Base-by-base conservation (phyloP, 2,797 vertebrate species). In the Melanotaenia pygmaea region DNA sequence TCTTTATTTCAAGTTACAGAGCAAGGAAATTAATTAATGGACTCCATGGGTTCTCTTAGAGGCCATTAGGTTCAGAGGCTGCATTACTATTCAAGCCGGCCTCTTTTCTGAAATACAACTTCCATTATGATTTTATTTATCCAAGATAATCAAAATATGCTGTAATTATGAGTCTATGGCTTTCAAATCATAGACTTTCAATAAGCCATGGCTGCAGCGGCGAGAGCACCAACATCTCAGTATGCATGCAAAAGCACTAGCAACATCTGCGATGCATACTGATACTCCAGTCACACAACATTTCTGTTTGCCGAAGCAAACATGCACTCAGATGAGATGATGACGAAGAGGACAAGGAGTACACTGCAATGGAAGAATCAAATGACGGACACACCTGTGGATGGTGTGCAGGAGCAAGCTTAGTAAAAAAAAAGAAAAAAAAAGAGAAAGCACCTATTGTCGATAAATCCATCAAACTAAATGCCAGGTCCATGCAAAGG, bases 401-500 rank as follows among this genome's bases (percentile, higher is more conserved):
- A 60, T 20, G 32, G 37, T 43, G 70, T 70, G 82, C 60, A 11
- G 12, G 53, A 12, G 69, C 64, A 5, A 57, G 50, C 45, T 18
- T 18, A 30, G 0, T 34, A 47, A 0, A 20, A 71, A 77, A 35
- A 60, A 69, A 69, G 43, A 60, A 62, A 62, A 59, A 64, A 72
- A 60, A 69, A 58, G 59, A 60, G 60, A 60, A 62, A 76, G 74
- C 67, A 57, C 74, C 53, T 89, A 89, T 92, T 90, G 87, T 92
- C 92, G 92, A 90, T 93, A 91, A 86, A 93, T 93, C 88, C 84
- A 90, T 93, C 85, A 79, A 60, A 59, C 82, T 85, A 93, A 94
- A 94, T 93, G 93, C 86, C 93, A 94, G 79, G 67, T 65, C 54
- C 8, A 56, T 85, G 85, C 82, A 72, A 63, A 77, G 89, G 83